Evolutionary conservation across 2,797 vertebrate species (phyloP), one percentile per base, ranked within the genome.

Genomic region (Coregonus suidteri): DNA sequence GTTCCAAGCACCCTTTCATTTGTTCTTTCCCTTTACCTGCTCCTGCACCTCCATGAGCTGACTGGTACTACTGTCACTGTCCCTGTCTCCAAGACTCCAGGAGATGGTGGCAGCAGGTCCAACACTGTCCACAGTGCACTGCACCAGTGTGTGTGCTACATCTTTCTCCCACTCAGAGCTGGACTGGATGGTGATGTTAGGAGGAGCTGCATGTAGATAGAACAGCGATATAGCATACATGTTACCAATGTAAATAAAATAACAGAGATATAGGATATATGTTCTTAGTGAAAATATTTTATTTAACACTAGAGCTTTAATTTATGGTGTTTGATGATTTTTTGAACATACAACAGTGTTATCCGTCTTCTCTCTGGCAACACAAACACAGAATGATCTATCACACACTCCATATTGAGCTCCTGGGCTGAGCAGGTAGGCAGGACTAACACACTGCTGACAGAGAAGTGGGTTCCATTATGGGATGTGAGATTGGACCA

Each of bases 361-460:
- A 92, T 75, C 78, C 83, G 87, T 79, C 89, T 91, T 75, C 83
- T 89, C 76, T 92, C 74, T 74, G 89, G 80, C 74, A 86, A n/a
- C 73, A 81, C 79, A 71, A 94, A 88, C 3, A 77, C 83, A 11
- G 90, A 88, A 81, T 94, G 94, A 86, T 91, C 84, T 82, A 94
- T 90, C 82, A 93, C 75, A 71, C 93, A 94, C 83, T 85, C 72
- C 37, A 89, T 85, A 71, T 82, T 85, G 83, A 87, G 84, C 82
- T 92, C 87, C 78, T 78, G 69, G 54, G 86, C 77, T 78, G 73
- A 82, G 84, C 93, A 93, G 79, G 76, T 81, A 72, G 91, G 91
- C 87, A 94, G 86, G 79, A 88, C 87, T 80, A 94, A 74, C 79
- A 91, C 79, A 83, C 86, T 89, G 76, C 74, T 89, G 86, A 93